phyloP scores from a whole-genome alignment of 2,888 invertebrate genomes.

The Tinea pellionella region DNA sequence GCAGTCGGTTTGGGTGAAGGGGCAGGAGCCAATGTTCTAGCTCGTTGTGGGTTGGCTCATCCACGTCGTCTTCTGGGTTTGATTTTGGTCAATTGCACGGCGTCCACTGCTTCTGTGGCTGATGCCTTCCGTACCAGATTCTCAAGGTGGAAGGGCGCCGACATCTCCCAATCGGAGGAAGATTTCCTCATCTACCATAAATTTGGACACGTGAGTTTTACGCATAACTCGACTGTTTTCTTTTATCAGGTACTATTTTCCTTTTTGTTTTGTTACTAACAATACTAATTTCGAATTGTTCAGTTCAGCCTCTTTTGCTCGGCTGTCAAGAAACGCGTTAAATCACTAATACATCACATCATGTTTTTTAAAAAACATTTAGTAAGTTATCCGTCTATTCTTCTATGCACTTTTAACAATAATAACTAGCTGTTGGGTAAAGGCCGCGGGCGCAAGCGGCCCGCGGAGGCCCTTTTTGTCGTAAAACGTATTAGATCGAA shows the following conservation, averaged over 20 bases:
- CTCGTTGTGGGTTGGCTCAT: slow-evolving; percentile 85
- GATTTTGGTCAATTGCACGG: slow-evolving; percentile 88
- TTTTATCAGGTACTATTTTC: slow-evolving; percentile 46
- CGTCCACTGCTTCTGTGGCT: slow-evolving; percentile 85
- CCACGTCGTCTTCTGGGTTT: slow-evolving; percentile 82
- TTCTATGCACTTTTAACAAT: no score
- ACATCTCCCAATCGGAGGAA: slow-evolving; percentile 88
- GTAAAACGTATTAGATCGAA: no score
- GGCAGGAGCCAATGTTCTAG: slow-evolving; percentile 87
- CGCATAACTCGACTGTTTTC: slow-evolving; percentile 32
- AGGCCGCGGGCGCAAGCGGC: no score
- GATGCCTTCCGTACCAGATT: slow-evolving; percentile 89
- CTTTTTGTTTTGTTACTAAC: slow-evolving; percentile 24
- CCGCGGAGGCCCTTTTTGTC: no score
- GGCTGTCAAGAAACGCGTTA: not conserved
- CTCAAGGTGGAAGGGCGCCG: slow-evolving; percentile 85
- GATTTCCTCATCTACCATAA: slow-evolving; percentile 90
- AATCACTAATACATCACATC: not conserved
- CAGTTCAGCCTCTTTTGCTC: slow-evolving; percentile 14
- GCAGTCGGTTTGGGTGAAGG: slow-evolving; percentile 90
- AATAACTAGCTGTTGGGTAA: no score
- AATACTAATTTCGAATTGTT: slow-evolving; percentile 12
- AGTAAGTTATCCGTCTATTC: no score
- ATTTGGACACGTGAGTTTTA: slow-evolving; percentile 87
- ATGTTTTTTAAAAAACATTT: no score